These are phyloP conservation scores for Colius striatus DNA, from an alignment of 2,113 vertebrate species.

Conservation along the genomic window DNA sequence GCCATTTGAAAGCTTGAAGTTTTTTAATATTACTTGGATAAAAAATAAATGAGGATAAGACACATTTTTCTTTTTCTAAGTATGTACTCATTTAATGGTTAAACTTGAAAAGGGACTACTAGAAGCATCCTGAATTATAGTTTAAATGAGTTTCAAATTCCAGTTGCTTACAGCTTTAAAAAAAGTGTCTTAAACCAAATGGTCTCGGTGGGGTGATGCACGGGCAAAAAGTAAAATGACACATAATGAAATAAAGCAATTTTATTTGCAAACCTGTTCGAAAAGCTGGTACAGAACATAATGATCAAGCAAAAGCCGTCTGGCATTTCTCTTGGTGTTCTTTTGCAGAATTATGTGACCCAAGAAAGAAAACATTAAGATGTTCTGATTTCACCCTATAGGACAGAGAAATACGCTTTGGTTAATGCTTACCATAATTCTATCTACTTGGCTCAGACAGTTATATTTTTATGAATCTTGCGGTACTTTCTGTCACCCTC, in stretches of 20 bases:
- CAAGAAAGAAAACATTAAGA: conserved; percentile 68
- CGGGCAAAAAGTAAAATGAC: conserved; percentile 53
- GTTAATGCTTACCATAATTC: conserved; percentile 69
- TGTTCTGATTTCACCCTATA: conserved; percentile 71
- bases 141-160: conserved; percentile 43
- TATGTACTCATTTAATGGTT: background rate
- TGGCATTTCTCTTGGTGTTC: conserved; percentile 48
- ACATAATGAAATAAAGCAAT: conserved; percentile 63
- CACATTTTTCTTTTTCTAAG: background rate
- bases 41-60: background rate
- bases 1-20: background rate
- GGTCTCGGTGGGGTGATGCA: conserved; percentile 40
- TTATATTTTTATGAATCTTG: conserved; percentile 75
- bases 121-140: conserved; percentile 8
- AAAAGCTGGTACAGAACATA: conserved; percentile 40
- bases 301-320: conserved; percentile 11
- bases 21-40: background rate
- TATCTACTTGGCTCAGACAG: conserved; percentile 66
- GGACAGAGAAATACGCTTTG: conserved; percentile 60
- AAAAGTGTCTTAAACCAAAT: conserved; percentile 38
- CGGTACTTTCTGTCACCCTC: conserved; percentile 73
- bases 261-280: conserved; percentile 56
- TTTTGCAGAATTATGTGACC: conserved; percentile 63
- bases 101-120: background rate
- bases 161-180: background rate